Percentiles rank a stretch among this genome's conserved stretches.
phyloP scores from a whole-genome alignment of 2,113 vertebrate species.

The Leucopsar rothschildi region DNA sequence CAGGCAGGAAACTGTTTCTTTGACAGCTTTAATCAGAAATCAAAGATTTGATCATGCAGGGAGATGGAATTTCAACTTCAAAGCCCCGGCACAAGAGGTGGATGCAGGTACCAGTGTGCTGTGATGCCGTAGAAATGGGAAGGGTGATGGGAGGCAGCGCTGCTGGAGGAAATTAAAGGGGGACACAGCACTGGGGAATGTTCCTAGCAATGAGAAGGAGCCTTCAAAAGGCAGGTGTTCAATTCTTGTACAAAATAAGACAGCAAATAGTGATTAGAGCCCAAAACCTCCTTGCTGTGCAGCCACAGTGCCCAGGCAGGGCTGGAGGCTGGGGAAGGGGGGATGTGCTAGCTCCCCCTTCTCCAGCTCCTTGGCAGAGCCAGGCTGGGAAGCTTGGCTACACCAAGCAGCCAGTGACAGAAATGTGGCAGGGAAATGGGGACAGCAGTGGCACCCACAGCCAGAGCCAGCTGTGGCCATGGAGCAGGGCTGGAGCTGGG shows the following conservation, averaged over 20 bases:
- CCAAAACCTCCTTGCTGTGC: background rate
- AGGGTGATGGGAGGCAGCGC: background rate
- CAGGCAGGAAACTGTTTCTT: background rate
- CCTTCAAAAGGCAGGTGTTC: background rate
- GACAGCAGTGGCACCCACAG: background rate
- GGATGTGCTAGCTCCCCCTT: background rate
- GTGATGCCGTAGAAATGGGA: background rate
- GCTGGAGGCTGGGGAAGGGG: background rate
- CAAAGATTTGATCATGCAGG: background rate
- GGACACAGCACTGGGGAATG: background rate
- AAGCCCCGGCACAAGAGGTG: background rate
- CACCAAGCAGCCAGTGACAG: background rate
- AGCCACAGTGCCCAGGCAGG: background rate
- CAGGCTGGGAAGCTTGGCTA: background rate
- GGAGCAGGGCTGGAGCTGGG: background rate
- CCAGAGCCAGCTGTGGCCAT: background rate
- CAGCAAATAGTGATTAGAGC: background rate
- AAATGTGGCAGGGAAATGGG: background rate
- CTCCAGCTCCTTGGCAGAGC: background rate
- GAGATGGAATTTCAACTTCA: background rate
- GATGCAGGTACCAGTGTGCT: background rate
- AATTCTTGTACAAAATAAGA: background rate
- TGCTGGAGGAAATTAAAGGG: background rate
- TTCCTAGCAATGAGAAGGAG: background rate
- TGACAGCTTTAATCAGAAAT: slow-evolving; percentile 1